Evolutionary conservation across 2,888 invertebrate genomes (phyloP).

Genomic region (Elegia similella): DNA sequence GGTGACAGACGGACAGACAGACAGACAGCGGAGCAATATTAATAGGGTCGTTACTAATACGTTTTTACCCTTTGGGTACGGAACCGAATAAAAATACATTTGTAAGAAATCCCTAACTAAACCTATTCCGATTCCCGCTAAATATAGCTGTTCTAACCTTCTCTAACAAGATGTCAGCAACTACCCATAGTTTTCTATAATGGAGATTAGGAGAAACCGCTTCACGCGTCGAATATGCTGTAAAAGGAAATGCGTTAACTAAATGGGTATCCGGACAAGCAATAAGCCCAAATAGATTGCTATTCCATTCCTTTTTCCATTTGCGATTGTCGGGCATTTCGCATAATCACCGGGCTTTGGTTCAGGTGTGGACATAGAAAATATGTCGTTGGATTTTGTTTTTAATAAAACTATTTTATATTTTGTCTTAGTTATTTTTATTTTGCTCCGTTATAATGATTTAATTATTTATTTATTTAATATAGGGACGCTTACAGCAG

Average conservation of each 20-base stretch:
- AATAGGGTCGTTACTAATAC: no score
- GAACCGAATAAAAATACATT: no score
- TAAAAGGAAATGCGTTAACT: constrained; percentile 31
- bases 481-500: no score
- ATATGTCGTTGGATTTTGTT: no score
- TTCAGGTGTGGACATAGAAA: constrained; percentile 23
- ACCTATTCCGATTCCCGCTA: background rate
- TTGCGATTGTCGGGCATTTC: constrained; percentile 57
- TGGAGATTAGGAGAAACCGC: constrained; percentile 25
- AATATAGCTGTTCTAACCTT: background rate
- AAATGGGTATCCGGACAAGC: constrained; percentile 34
- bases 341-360: constrained; percentile 47
- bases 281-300: constrained; percentile 49
- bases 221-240: constrained; percentile 21
- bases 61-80: no score
- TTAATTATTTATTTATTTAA: no score
- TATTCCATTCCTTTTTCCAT: constrained; percentile 53
- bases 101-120: background rate
- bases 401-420: no score
- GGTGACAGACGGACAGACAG: no score
- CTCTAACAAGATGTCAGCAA: constrained; percentile 1
- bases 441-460: no score
- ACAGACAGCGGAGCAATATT: no score
- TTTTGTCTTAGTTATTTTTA: no score
- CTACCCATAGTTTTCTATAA: constrained; percentile 22